Evolutionary conservation across 2,888 invertebrate species (phyloP).

Genomic region (Elmis aenea): DNA sequence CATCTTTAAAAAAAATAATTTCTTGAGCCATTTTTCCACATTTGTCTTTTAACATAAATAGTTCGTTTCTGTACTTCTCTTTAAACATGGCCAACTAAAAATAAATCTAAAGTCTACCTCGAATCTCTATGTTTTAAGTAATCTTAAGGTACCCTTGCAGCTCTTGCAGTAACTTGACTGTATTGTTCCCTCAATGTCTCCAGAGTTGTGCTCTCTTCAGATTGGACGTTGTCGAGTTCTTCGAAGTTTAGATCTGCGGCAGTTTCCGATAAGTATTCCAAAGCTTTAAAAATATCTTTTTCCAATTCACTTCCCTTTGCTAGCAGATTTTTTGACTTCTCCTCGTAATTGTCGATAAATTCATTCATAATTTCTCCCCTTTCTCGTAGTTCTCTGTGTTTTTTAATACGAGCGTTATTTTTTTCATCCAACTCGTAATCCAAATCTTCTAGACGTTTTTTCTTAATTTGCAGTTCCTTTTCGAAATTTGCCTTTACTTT

Average conservation of each 20-base stretch:
- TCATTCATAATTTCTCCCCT: conserved; percentile 28
- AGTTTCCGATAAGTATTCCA: conserved; percentile 23
- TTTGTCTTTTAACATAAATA: conserved; percentile 17
- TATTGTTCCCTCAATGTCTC: too few species aligned
- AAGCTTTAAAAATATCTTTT: conserved; percentile 16
- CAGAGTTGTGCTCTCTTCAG: too few species aligned
- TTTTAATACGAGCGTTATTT: conserved; percentile 29
- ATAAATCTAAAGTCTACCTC: too few species aligned
- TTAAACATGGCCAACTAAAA: conserved; percentile 10
- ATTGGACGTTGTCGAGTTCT: conserved; percentile 23
- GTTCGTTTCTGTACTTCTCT: conserved; percentile 17
- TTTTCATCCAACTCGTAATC: conserved; percentile 30
- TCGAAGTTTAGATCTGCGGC: conserved; percentile 24
- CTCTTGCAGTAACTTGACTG: too few species aligned
- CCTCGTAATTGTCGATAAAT: conserved; percentile 12
- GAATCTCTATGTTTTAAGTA: too few species aligned
- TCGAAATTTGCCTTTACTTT: conserved; percentile 27
- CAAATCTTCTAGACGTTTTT: conserved; percentile 23
- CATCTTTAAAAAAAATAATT: conserved; percentile 18
- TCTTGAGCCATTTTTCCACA: conserved; percentile 14
- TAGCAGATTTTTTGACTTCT: conserved; percentile 9
- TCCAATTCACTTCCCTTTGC: conserved; percentile 10
- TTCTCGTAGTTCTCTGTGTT: conserved; percentile 30
- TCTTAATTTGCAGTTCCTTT: conserved; percentile 24
- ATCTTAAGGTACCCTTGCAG: too few species aligned